phyloP scores from a whole-genome alignment of 2,113 vertebrate genomes.

The Xerus inauris region DNA sequence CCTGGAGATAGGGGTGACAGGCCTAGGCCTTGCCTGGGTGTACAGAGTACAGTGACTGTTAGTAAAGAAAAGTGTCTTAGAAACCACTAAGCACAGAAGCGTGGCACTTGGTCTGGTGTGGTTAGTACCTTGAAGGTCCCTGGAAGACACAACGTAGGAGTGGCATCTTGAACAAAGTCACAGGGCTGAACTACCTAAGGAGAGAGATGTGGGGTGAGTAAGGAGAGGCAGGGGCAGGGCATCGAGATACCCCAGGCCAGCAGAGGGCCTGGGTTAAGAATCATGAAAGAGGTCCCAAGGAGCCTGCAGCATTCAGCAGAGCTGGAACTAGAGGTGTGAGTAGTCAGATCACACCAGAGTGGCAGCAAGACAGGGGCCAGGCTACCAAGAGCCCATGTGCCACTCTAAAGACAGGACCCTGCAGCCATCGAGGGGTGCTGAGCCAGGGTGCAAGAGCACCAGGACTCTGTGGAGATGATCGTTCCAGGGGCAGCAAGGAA shows the following conservation, averaged over 20 bases:
- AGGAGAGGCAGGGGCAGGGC: background rate
- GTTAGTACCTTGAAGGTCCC: background rate
- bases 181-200: background rate
- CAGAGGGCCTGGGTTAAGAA: background rate
- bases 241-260: background rate
- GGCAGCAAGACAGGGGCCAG: background rate
- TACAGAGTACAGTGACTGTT: accelerated
- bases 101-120: background rate
- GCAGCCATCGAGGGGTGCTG: background rate
- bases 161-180: background rate
- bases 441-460: accelerated
- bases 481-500: background rate
- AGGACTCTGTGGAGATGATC: accelerated
- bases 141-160: background rate
- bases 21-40: background rate
- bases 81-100: background rate
- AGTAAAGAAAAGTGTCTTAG: no score
- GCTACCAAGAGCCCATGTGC: accelerated
- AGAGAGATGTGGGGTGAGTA: background rate
- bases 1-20: background rate
- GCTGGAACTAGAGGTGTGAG: no score
- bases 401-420: no score
- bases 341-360: accelerated
- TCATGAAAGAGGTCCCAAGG: accelerated
- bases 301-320: accelerated